These are phyloP conservation scores for Micoletzkya japonica DNA, from an alignment of 2,888 invertebrate species.

Conservation along the genomic window DNA sequence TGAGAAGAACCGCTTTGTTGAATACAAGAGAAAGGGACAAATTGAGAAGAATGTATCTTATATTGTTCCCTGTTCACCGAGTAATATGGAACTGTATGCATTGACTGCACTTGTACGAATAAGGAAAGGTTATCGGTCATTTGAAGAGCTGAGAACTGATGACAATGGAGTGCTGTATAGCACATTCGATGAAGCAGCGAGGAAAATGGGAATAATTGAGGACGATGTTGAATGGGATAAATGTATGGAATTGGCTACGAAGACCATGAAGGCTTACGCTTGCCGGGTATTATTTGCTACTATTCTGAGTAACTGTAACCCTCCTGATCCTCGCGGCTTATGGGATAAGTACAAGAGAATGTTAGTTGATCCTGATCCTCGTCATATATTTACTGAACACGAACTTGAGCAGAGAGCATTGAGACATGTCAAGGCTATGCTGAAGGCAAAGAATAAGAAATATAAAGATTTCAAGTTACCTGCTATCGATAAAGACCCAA, in stretches of 20 bases:
- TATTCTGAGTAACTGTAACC: neutral
- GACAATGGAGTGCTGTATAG: neutral
- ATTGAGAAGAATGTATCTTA: slow-evolving; percentile 5
- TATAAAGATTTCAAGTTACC: slow-evolving; percentile 9
- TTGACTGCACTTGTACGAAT: slow-evolving; percentile 1
- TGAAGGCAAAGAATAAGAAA: neutral
- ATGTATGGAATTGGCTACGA: slow-evolving; percentile 1
- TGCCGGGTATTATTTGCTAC: slow-evolving; percentile 4
- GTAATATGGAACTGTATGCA: slow-evolving; percentile 4
- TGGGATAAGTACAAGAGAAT: slow-evolving; percentile 1
- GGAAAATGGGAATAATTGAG: neutral
- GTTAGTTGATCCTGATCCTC: neutral
- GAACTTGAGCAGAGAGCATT: slow-evolving; percentile 10
- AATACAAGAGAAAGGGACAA: neutral
- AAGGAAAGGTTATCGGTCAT: neutral
- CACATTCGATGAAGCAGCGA: slow-evolving; percentile 4
- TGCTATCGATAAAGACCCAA: neutral
- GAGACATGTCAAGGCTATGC: neutral
- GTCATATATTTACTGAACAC: neutral
- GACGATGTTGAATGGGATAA: slow-evolving; percentile 24
- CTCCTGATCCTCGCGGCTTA: neutral
- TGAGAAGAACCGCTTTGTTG: neutral
- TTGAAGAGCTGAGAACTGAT: slow-evolving; percentile 2
- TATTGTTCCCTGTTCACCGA: neutral
- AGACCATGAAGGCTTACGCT: neutral